These are phyloP conservation scores for Copidosoma aretas DNA, from an alignment of 2,888 invertebrate genomes.

Conservation along the genomic window DNA sequence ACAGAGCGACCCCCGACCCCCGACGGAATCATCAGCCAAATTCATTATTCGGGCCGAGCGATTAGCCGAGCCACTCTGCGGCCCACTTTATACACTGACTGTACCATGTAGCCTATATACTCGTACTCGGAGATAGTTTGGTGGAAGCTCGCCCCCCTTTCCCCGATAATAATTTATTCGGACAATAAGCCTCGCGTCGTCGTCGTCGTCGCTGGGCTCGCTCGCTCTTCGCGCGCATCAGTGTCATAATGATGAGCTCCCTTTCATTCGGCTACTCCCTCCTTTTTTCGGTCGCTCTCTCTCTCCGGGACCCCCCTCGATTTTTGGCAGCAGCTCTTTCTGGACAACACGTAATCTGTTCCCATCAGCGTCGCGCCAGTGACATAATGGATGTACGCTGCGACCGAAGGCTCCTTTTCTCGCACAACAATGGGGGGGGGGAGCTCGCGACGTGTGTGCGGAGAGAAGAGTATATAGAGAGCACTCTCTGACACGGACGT, in stretches of 20 bases:
- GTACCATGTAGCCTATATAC: constrained; percentile 1
- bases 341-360: constrained; percentile 55
- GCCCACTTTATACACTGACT: constrained; percentile 17
- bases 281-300: constrained; percentile 2
- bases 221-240: constrained; percentile 45
- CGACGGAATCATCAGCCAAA: constrained; percentile 11
- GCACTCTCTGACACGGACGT: no score
- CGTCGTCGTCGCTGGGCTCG: constrained; percentile 1
- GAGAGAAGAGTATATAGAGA: no score
- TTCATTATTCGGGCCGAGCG: constrained; percentile 24
- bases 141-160: constrained; percentile 9
- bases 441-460: no score
- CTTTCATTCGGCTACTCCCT: constrained; percentile 22
- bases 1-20: no score
- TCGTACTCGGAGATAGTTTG: not conserved
- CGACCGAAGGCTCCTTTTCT: not conserved
- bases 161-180: constrained; percentile 36
- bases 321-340: constrained; percentile 46
- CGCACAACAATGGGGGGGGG: not conserved
- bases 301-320: constrained; percentile 41
- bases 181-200: constrained; percentile 25
- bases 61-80: constrained; percentile 17
- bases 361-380: constrained; percentile 53
- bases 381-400: constrained; percentile 57
- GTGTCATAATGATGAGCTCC: constrained; percentile 53